Conservation (phyloP, 2,797 vertebrate species). For the Rhyacichthys aspro region DNA sequence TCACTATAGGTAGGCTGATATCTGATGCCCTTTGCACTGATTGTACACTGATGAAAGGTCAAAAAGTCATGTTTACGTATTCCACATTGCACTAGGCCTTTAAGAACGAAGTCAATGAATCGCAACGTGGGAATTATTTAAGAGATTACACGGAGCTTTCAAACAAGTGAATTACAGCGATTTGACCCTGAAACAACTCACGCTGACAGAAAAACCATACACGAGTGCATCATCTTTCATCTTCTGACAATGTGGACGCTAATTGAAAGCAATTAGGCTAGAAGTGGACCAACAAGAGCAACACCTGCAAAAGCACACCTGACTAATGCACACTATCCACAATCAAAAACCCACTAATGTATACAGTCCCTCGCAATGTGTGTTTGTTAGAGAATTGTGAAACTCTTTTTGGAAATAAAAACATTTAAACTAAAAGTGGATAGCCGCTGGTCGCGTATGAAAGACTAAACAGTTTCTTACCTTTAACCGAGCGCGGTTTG, state of each 20-base stretch:
- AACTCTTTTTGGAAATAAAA: not conserved
- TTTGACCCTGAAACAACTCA: constrained; percentile 22
- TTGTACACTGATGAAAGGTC: not conserved
- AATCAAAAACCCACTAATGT: not conserved
- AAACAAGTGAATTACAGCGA: constrained; percentile 35
- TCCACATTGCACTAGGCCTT: constrained; percentile 16
- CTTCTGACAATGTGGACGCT: constrained; percentile 33
- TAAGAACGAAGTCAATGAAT: constrained; percentile 10
- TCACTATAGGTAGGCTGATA: too few relatives aligned
- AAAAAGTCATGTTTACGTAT: constrained; percentile 22
- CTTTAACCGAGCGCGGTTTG: constrained; percentile 98
- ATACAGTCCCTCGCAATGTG: not conserved
- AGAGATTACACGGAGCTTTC: constrained; percentile 8
- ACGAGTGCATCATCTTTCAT: constrained; percentile 18
- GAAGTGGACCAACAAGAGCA: constrained; percentile 12
- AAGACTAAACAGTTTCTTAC: constrained; percentile 78
- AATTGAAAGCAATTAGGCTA: constrained; percentile 37
- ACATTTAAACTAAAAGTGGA: constrained; percentile 75
- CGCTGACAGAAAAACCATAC: constrained; percentile 27
- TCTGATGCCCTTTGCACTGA: too few relatives aligned
- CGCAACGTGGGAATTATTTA: constrained; percentile 25
- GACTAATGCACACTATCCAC: not conserved
- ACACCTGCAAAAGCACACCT: constrained; percentile 1
- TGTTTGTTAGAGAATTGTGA: constrained; percentile 7
- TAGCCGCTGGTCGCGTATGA: constrained; percentile 71